These are phyloP conservation scores for Pseudochirops corinnae DNA, from an alignment of 2,797 vertebrate genomes.

Conservation along the genomic window DNA sequence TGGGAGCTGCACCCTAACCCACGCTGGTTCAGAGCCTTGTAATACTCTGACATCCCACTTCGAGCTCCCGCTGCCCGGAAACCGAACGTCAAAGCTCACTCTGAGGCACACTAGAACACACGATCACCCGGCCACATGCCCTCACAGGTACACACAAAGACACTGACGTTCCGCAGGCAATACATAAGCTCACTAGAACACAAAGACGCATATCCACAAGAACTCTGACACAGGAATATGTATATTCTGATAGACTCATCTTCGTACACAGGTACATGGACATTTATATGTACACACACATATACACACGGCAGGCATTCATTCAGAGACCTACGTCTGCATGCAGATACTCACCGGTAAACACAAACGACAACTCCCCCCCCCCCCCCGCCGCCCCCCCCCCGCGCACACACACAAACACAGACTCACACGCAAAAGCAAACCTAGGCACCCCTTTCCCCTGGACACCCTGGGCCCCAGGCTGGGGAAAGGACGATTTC, in stretches of 20 bases:
- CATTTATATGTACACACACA: not conserved
- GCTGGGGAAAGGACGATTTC: constrained; percentile 40
- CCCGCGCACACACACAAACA: not conserved
- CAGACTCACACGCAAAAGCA: not conserved
- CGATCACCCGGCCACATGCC: not conserved
- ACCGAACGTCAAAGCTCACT: not conserved
- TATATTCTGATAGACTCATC: not conserved
- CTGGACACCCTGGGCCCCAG: not conserved
- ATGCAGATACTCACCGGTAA: not conserved
- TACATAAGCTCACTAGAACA: not conserved
- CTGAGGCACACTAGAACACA: not conserved
- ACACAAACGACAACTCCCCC: not conserved
- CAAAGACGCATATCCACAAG: not conserved
- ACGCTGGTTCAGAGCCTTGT: not conserved
- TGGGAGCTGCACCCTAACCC: not conserved
- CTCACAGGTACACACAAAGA: not conserved
- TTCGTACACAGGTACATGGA: not conserved
- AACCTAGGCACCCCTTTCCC: constrained; percentile 16
- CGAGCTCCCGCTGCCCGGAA: not conserved
- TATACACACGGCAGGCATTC: not conserved
- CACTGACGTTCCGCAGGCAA: not conserved
- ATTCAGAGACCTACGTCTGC: not conserved
- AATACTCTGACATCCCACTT: not conserved
- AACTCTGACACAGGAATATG: not conserved
- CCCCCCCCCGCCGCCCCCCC: not conserved